phyloP scores from a whole-genome alignment of 2,888 invertebrate species.

The Pammene aurita region DNA sequence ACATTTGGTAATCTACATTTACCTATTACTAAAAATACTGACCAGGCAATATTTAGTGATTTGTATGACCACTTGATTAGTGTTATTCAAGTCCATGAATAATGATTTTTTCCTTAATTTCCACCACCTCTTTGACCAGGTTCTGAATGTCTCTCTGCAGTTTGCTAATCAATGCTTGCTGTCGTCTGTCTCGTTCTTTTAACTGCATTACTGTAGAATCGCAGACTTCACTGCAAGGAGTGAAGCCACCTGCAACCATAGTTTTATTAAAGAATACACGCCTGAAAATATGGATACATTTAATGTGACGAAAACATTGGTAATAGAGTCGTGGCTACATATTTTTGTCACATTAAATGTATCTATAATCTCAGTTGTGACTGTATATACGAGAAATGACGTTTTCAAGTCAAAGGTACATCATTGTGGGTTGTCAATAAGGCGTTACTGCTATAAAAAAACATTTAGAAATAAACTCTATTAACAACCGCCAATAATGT shows the following conservation, averaged over 20 bases:
- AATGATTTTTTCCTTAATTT: conserved; percentile 52
- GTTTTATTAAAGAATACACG: neutral
- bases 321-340: no score
- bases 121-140: conserved; percentile 57
- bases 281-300: no score
- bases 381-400: no score
- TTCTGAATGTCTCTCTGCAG: conserved; percentile 65
- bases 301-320: no score
- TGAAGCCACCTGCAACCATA: conserved; percentile 51
- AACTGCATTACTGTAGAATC: conserved; percentile 58
- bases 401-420: no score
- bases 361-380: no score
- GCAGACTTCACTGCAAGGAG: conserved; percentile 65
- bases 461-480: no score
- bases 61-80: neutral
- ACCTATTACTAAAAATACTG: conserved; percentile 12
- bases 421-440: no score
- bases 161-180: conserved; percentile 61
- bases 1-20: no score
- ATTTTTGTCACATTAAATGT: no score
- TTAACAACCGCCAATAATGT: no score
- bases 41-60: conserved; percentile 2
- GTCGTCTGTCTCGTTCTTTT: conserved; percentile 62
- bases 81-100: conserved; percentile 22
- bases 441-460: no score